Percentiles rank a stretch among this genome's conserved stretches.
These are phyloP conservation scores for Drosophila gunungcola DNA, from an alignment of 1,140 invertebrate species.

Conservation along the genomic window DNA sequence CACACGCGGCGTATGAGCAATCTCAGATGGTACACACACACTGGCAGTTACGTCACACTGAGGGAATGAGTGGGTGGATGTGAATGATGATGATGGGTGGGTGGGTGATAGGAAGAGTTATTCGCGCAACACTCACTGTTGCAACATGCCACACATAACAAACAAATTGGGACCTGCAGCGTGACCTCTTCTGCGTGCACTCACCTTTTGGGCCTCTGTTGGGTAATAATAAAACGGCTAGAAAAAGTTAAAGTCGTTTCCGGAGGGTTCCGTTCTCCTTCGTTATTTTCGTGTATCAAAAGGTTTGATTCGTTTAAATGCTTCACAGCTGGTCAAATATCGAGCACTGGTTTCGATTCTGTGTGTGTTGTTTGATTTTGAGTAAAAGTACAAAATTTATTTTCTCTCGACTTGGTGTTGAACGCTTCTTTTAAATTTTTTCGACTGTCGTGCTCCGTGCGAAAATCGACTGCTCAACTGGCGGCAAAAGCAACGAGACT, in stretches of 20 bases:
- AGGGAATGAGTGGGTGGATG: conserved; percentile 21
- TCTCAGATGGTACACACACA: conserved; percentile 33
- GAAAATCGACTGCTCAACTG: conserved; percentile 71
- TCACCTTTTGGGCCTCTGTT: conserved; percentile 65
- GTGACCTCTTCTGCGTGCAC: conserved; percentile 57
- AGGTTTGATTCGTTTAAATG: conserved; percentile 53
- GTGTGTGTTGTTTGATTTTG: conserved; percentile 33
- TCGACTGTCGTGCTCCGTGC: conserved; percentile 70
- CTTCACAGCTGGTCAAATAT: conserved; percentile 42
- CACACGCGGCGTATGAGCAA: conserved; percentile 75
- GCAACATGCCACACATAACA: conserved; percentile 38
- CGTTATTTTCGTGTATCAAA: conserved; percentile 38
- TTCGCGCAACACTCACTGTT: conserved; percentile 42
- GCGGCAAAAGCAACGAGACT: conserved; percentile 45
- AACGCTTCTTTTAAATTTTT: conserved; percentile 67
- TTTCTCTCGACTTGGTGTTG: conserved; percentile 53
- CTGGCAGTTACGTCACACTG: conserved; percentile 63
- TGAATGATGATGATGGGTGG: not conserved
- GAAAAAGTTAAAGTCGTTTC: conserved; percentile 21
- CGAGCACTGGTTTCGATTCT: conserved; percentile 16
- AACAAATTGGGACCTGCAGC: conserved; percentile 1
- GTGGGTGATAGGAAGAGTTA: conserved; percentile 27
- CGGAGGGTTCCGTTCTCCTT: conserved; percentile 36
- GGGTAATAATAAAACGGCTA: conserved; percentile 38
- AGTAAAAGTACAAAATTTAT: conserved; percentile 33